These are phyloP conservation scores for Cygnus olor DNA, from an alignment of 2,797 vertebrate species.

Conservation along the genomic window DNA sequence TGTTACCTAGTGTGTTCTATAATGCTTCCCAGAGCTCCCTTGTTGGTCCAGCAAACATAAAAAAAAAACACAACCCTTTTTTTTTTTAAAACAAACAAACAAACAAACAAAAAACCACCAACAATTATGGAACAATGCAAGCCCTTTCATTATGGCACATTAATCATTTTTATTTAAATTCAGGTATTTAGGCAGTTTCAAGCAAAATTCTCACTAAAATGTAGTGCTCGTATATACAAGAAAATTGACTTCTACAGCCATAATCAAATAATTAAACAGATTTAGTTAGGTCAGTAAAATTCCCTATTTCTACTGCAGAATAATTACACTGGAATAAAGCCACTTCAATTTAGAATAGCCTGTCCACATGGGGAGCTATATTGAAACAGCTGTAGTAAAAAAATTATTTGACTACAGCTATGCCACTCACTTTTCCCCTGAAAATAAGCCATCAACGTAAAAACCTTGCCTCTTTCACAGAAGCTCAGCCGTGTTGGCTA, in stretches of 20 bases:
- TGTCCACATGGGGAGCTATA: constrained; percentile 31
- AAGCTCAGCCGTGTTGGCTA: not conserved
- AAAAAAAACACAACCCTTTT: not conserved
- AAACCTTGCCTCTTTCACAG: not conserved
- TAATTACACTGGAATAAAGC: constrained; percentile 46
- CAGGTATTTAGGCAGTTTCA: not conserved
- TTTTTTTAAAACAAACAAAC: not conserved
- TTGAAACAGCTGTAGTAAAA: constrained; percentile 52
- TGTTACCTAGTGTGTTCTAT: not conserved
- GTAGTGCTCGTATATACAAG: not conserved
- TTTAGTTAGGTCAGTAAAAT: constrained; percentile 21
- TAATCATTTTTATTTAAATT: not conserved
- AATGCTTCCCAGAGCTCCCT: not conserved
- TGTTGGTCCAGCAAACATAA: not conserved
- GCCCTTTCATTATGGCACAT: not conserved
- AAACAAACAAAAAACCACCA: not conserved
- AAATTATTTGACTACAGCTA: constrained; percentile 45
- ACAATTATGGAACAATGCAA: not conserved
- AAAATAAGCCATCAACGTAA: constrained; percentile 22
- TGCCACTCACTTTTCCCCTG: rapidly evolving
- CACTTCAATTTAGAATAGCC: constrained; percentile 28
- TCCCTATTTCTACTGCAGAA: not conserved
- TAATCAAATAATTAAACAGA: constrained; percentile 37
- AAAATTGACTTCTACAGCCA: constrained; percentile 5
- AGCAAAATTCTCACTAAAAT: constrained; percentile 29